Evolutionary conservation across 2,797 vertebrate species (phyloP), one percentile per base, ranked within the genome.

Genomic region (Pteronotus mesoamericanus): DNA sequence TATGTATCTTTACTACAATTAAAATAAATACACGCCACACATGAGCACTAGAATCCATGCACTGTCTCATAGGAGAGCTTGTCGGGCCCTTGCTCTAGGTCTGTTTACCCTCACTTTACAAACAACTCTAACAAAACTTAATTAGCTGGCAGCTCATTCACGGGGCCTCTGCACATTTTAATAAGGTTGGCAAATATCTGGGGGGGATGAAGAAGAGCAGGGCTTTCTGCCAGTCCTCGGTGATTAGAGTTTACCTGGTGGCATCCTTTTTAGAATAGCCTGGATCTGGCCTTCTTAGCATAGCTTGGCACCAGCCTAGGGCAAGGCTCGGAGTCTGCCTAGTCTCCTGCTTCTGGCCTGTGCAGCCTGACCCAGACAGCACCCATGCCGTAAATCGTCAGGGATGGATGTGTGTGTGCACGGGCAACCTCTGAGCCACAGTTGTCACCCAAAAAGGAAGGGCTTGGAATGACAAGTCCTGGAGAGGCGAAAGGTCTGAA

Each of bases 341-440:
- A 18, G 53, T 59, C 44, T 66, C 42, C 32, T 44, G 39, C 18
- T 22, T 16, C 21, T 9, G 26, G 55, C 16, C 18, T 5, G 34
- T 14, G 34, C 34, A 42, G 21, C 26, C 26, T 4, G 59, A 26
- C 66, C 66, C 3, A 48, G 44, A 55, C 1, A 9, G 51, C 14
- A 22, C 2, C 16, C 77, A 26, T 19, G 61, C 39, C 42, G 16
- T 10, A 37, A 42, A 42, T 29, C 34, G 16, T 1, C 61, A 16
- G 15, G n/a, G 14, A 26, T 1, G 1, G 4, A 55, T 2, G 53
- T 19, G 26, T 42, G 22, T 14, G 26, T 2, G 7, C 0, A 4
- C 0, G 12, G 0, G 19, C 9, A 61, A 9, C 21, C n/a, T 37
- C 39, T 7, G 3, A 26, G 48, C 34, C 57, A 59, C 14, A 37